Evolutionary conservation across 2,113 vertebrate species (phyloP), one percentile per base, ranked within the genome.

Genomic region (Actenoides lindsayi): DNA sequence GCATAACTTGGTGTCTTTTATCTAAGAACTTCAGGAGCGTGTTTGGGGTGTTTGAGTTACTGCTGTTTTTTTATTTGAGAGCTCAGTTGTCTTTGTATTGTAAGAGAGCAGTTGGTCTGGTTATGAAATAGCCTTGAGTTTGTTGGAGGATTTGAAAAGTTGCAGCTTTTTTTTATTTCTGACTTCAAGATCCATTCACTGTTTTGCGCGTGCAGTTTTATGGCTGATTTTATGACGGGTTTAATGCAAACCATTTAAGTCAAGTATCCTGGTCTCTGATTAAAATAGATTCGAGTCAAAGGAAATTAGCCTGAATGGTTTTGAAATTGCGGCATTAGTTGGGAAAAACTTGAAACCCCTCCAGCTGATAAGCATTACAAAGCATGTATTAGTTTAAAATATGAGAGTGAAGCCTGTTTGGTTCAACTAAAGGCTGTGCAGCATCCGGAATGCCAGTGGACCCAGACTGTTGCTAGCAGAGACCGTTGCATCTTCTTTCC

Each of bases 261-360:
- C 92, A 91, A 97, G 94, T 98, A 85, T 97, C 87, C 92, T 97
- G 94, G 96, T 96, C 97, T 94, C 97, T 97, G 97, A 97, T 97
- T 97, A 98, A 98, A 98, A 97, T 89, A 98, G 96, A 98, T 97
- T 93, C 82, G 76, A 97, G 97, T 96, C 93, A 95, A 94, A 97
- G 96, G 97, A 97, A 98, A 98, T 98, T 95, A 98, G 96, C 96
- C 96, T 97, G 97, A 98, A 98, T 97, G 97, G 97, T 84, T 98
- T 98, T 96, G 87, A 97, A 97, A 98, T 98, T 97, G 94, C 75
- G 15, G 92, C 94, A 97, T 97, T 97, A 97, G 96, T 88, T 24
- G 64, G 92, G 75, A 82, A 96, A 96, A 93, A 94, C 83, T 92
- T 95, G 96, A 90, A 94, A 96, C 93, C 92, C 89, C 89, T 95